phyloP scores from a whole-genome alignment of 2,888 invertebrate genomes.

The Deilephila porcellus region DNA sequence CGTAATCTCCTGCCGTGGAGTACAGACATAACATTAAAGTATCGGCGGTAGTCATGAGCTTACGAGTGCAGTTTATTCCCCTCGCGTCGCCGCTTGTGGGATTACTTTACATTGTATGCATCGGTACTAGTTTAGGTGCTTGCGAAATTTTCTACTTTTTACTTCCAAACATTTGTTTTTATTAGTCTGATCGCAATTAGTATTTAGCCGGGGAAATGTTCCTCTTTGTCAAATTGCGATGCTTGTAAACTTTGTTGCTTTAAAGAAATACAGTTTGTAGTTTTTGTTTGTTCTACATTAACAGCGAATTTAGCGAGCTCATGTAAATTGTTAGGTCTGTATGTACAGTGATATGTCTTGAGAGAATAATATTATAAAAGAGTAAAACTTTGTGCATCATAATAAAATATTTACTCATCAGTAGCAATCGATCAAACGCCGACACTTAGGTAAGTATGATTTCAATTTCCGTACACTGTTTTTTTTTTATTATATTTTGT shows the following conservation, averaged over 20 bases:
- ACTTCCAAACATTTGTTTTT: constrained; percentile 23
- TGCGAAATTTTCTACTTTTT: not conserved
- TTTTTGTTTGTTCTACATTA: not conserved
- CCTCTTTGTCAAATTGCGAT: constrained; percentile 7
- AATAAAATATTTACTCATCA: too few species aligned
- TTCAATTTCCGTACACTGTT: not conserved
- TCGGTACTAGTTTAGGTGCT: constrained; percentile 11
- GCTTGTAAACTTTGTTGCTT: not conserved
- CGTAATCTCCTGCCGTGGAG: constrained; percentile 18
- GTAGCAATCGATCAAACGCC: too few species aligned
- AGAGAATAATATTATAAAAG: too few species aligned
- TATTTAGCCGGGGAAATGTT: not conserved
- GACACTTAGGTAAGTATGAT: too few species aligned
- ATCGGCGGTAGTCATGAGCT: constrained; percentile 31
- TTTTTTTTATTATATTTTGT: too few species aligned
- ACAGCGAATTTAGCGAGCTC: not conserved
- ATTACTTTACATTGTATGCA: constrained; percentile 33
- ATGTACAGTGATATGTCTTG: too few species aligned
- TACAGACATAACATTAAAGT: constrained; percentile 33
- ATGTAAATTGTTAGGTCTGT: too few species aligned
- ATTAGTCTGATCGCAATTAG: constrained; percentile 8
- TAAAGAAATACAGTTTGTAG: not conserved
- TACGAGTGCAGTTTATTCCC: constrained; percentile 33
- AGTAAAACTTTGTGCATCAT: too few species aligned
- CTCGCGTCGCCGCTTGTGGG: constrained; percentile 16